Evolutionary conservation across 2,797 vertebrate species (phyloP).

Genomic region (Lutjanus argentimaculatus): DNA sequence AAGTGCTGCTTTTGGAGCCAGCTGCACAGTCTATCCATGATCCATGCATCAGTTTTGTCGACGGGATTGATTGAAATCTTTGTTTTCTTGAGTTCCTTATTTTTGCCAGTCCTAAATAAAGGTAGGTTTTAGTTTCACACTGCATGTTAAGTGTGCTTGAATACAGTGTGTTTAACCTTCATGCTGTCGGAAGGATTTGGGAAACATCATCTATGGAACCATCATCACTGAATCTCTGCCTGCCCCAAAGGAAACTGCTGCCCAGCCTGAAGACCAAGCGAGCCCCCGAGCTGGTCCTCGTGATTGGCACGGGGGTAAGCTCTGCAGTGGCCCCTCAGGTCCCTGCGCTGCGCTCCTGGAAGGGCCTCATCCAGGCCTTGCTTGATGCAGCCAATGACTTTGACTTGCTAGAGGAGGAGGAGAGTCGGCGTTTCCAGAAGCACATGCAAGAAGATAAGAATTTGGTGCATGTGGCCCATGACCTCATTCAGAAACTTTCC

Average conservation of each 20-base stretch:
- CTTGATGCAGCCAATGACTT: slow-evolving; percentile 97
- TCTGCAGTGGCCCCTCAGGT: slow-evolving; percentile 96
- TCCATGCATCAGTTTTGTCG: background rate
- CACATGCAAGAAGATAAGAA: slow-evolving; percentile 97
- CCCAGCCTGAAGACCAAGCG: slow-evolving; percentile 97
- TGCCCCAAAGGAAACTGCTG: slow-evolving; percentile 91
- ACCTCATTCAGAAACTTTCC: slow-evolving; percentile 98
- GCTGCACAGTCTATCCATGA: background rate
- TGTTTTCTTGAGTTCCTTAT: slow-evolving; percentile 9
- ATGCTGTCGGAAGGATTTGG: slow-evolving; percentile 58
- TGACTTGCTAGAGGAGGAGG: slow-evolving; percentile 95
- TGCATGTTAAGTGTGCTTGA: slow-evolving; percentile 34
- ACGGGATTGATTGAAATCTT: slow-evolving; percentile 8
- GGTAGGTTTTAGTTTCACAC: slow-evolving; percentile 35
- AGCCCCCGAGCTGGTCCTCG: slow-evolving; percentile 93
- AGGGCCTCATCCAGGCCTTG: slow-evolving; percentile 95
- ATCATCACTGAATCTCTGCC: slow-evolving; percentile 52
- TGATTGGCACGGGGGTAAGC: slow-evolving; percentile 96
- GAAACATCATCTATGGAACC: slow-evolving; percentile 41
- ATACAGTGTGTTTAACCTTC: slow-evolving; percentile 56
- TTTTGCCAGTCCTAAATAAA: slow-evolving; percentile 13
- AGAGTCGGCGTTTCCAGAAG: slow-evolving; percentile 95
- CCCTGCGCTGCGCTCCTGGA: slow-evolving; percentile 96
- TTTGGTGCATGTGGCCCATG: slow-evolving; percentile 95
- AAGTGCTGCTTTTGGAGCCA: slow-evolving; percentile 6